Evolutionary conservation across 2,113 vertebrate species (phyloP).

Genomic region (Struthio camelus): DNA sequence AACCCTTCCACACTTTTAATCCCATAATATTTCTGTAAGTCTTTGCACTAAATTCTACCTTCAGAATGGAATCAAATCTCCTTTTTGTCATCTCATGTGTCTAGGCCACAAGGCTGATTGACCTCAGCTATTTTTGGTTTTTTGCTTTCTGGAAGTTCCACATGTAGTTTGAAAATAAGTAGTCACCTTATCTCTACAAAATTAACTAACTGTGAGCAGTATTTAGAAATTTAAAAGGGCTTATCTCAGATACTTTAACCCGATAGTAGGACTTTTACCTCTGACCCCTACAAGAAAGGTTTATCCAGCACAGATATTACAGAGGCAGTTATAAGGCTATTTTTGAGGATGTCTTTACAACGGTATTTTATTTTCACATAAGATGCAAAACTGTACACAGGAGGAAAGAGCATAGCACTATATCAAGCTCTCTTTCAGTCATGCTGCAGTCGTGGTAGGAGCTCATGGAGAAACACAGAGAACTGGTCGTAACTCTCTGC

Average conservation of each 20-base stretch:
- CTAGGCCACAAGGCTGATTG: neutral
- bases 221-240: neutral
- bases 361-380: neutral
- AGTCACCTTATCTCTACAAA: neutral
- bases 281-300: neutral
- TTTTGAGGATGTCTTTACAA: neutral
- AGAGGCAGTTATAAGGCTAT: neutral
- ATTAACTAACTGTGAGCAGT: neutral
- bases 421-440: neutral
- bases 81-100: neutral
- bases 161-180: neutral
- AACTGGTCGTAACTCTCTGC: neutral
- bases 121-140: neutral
- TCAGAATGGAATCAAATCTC: neutral
- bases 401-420: neutral
- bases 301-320: neutral
- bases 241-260: neutral
- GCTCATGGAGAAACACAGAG: neutral
- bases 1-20: neutral
- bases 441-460: accelerated
- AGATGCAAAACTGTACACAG: neutral
- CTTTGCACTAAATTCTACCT: neutral
- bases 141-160: neutral
- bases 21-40: neutral
- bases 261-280: neutral